Percentiles rank a stretch among this genome's conserved stretches.
These are phyloP conservation scores for Caenorhabditis sp. DNA, from an alignment of 2,888 invertebrate genomes.

Conservation along the genomic window DNA sequence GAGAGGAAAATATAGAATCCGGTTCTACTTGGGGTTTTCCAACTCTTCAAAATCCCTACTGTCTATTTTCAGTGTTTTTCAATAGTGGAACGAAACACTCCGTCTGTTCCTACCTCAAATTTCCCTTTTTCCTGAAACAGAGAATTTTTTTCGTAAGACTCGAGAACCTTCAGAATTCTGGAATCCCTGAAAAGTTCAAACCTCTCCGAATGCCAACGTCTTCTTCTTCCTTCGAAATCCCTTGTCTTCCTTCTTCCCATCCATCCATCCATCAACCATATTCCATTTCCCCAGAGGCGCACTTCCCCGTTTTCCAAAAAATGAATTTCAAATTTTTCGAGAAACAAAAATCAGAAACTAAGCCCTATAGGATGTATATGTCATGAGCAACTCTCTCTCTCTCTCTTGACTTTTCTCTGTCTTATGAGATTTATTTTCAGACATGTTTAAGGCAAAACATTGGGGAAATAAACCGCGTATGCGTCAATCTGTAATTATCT, in stretches of 20 bases:
- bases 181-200: neutral
- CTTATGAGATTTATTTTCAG: slow-evolving; percentile 18
- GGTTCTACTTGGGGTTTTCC: no score
- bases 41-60: no score
- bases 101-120: no score
- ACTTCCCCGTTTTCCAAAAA: slow-evolving; percentile 18
- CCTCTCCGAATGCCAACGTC: neutral
- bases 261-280: slow-evolving; percentile 36
- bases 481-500: slow-evolving; percentile 22
- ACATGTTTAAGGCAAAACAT: neutral
- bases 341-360: slow-evolving; percentile 44
- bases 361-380: neutral
- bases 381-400: slow-evolving; percentile 18
- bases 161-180: no score
- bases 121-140: no score
- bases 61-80: no score
- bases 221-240: neutral
- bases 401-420: slow-evolving; percentile 10
- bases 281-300: slow-evolving; percentile 33
- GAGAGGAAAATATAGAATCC: no score
- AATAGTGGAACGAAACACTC: no score
- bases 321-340: slow-evolving; percentile 32
- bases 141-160: no score
- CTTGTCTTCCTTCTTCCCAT: slow-evolving; percentile 14
- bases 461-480: neutral